Base-by-base conservation (phyloP, 1,140 invertebrate species). In the Hyphantria cunea region DNA sequence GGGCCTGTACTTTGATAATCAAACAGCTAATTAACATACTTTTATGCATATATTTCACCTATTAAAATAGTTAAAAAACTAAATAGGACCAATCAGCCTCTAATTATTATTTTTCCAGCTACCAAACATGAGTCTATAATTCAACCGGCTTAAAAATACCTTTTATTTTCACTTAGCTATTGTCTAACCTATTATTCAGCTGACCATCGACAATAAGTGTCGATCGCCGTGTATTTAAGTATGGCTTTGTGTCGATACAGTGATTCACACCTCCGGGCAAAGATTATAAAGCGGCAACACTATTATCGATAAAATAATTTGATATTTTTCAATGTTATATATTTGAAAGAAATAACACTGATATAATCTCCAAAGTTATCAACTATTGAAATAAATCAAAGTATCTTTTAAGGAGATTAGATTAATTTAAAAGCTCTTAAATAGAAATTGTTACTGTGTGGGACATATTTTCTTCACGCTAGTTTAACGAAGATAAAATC, bases 161-260 rank as follows among this genome's bases (percentile, higher is more conserved):
- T 72, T 61, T 70, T 69, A 69, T 73, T 76, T 75, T 73, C 68
- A 76, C 68, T 76, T 76, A 73, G 59, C 17, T 63, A 37, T 66
- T 32, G 44, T 49, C 33, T 58, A 60, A 64, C 65, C 55, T 71
- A 64, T 70, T 70, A 73, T 76, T 76, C 71, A 58, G 55, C 15
- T 33, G 17, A 39, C 45, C 47, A 31, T 48, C 64, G 39, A 14
- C 42, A 45, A 31, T 48, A 44, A 66, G 33, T 48, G 34, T 45
- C 51, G 49, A 25, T 31, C 45, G 13, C 9, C 48, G 49, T 58
- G 55, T 58, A 58, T 58, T 58, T 58, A 58, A 49, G 34, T 44
- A 45, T 49, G 45, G 49, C 49, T 58, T 58, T 58, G 32, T 49
- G 49, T 39, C 55, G 33, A 58, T 58, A 47, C 37, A 58, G 45